Evolutionary conservation across 2,888 invertebrate genomes (phyloP).

Genomic region (Lithophane leautieri): DNA sequence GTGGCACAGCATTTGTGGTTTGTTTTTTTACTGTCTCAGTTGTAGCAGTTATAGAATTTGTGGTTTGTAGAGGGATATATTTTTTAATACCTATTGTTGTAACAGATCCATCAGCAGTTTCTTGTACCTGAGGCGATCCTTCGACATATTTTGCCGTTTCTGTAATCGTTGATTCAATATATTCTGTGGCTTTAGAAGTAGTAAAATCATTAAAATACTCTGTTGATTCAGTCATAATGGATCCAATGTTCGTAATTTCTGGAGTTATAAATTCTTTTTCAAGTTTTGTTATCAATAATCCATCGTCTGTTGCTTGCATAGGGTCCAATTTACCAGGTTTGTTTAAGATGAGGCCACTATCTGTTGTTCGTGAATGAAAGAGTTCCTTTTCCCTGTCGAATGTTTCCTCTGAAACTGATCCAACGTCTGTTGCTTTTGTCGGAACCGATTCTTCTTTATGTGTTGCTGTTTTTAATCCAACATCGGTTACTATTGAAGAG

Average conservation of each 20-base stretch:
- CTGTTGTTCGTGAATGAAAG: conserved; percentile 6
- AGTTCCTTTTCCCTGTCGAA: conserved; percentile 3
- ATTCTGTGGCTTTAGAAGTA: conserved; percentile 6
- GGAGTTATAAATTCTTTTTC: conserved; percentile 7
- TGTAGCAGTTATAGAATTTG: conserved; percentile 17
- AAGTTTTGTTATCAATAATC: conserved; percentile 10
- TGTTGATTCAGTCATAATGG: conserved; percentile 14
- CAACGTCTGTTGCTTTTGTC: conserved; percentile 2
- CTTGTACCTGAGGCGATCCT: neutral
- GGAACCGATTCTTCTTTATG: neutral
- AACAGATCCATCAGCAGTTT: neutral
- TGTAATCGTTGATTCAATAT: conserved; percentile 7
- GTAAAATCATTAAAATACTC: conserved; percentile 31
- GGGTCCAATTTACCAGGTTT: neutral
- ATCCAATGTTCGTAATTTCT: conserved; percentile 24
- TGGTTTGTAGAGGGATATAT: neutral
- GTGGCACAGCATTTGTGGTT: conserved; percentile 9
- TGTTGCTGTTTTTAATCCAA: conserved; percentile 5
- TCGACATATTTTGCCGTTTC: neutral
- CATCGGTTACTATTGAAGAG: neutral
- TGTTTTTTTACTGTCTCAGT: conserved; percentile 13
- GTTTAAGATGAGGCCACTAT: neutral
- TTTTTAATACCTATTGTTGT: conserved; percentile 6
- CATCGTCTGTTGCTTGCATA: neutral
- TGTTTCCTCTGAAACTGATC: conserved; percentile 13